A percentile compares a stretch with the other conserved stretches of the same genome.
These are phyloP conservation scores for Lithophane socia DNA, from an alignment of 2,888 invertebrate species.

Conservation along the genomic window DNA sequence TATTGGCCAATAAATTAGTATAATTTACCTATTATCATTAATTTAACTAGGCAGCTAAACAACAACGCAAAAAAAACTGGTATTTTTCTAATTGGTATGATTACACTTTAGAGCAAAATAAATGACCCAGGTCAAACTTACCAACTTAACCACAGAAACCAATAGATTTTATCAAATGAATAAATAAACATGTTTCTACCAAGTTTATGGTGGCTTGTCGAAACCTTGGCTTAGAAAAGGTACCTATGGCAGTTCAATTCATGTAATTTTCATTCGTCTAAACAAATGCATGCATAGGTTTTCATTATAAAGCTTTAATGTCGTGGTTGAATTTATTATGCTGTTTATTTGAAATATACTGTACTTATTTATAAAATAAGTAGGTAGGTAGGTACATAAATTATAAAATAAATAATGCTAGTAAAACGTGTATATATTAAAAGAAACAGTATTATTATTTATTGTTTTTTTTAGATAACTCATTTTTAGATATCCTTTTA, in stretches of 20 bases:
- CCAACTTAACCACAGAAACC: background rate
- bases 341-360: constrained; percentile 23
- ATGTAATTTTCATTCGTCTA: constrained; percentile 48
- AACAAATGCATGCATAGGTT: constrained; percentile 25
- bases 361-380: background rate
- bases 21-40: background rate
- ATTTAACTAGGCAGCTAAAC: background rate
- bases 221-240: constrained; percentile 39
- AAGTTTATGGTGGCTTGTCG: constrained; percentile 26
- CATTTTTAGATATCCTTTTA: too few species aligned
- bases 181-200: constrained; percentile 20
- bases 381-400: too few species aligned
- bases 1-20: background rate
- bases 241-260: constrained; percentile 13
- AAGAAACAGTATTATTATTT: too few species aligned
- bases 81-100: background rate
- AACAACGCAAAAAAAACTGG: background rate
- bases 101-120: background rate
- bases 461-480: too few species aligned
- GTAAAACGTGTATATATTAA: too few species aligned
- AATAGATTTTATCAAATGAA: constrained; percentile 19
- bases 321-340: constrained; percentile 17
- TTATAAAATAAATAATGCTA: too few species aligned
- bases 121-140: background rate
- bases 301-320: constrained; percentile 34